These are phyloP conservation scores for Actinemys pallida DNA, from an alignment of 2,113 vertebrate species.

Conservation along the genomic window DNA sequence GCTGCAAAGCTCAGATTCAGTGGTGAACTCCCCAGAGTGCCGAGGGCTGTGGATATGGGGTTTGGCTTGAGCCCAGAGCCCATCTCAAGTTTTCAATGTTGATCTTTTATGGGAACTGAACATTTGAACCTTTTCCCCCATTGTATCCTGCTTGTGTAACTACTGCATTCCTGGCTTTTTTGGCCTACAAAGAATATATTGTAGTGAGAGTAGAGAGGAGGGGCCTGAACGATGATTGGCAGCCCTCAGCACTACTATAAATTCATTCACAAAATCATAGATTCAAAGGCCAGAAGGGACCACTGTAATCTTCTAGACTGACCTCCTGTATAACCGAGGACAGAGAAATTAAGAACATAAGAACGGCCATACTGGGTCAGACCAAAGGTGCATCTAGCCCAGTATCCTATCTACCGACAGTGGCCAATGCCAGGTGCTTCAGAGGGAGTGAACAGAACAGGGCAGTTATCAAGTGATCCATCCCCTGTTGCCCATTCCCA, in stretches of 20 bases:
- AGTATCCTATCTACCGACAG: not conserved
- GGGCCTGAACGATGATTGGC: not conserved
- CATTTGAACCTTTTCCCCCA: not conserved
- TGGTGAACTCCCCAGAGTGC: not conserved
- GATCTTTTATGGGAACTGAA: not conserved
- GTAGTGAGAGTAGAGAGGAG: not conserved
- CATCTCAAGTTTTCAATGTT: not conserved
- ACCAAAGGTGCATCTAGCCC: not conserved
- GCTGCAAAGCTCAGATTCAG: slow-evolving; percentile 1
- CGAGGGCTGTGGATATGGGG: not conserved
- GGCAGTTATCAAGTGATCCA: not conserved
- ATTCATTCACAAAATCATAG: not conserved
- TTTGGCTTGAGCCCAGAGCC: not conserved
- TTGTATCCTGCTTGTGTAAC: not conserved
- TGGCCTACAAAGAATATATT: not conserved
- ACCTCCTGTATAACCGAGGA: not conserved
- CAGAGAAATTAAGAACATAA: not conserved
- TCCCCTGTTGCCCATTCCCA: not conserved
- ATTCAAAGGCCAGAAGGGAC: not conserved
- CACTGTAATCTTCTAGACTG: not conserved
- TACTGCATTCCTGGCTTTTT: not conserved
- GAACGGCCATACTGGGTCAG: not conserved
- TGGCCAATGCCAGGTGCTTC: too few relatives aligned
- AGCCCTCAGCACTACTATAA: not conserved
- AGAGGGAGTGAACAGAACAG: not conserved